These are phyloP conservation scores for Argentina silus DNA, from an alignment of 2,797 vertebrate genomes.

Conservation along the genomic window DNA sequence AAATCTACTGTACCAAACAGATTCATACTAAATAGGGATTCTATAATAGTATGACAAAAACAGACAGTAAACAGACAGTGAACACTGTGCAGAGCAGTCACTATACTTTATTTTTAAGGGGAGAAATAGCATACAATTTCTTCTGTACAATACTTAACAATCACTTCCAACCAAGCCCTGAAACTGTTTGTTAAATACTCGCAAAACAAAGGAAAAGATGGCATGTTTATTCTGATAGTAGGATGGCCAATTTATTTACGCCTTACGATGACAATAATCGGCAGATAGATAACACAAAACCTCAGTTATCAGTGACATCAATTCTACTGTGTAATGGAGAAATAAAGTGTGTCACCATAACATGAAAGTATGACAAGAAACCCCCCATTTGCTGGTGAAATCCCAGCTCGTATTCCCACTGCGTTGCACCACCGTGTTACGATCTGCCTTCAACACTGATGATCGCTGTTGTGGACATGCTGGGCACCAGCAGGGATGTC, in stretches of 20 bases:
- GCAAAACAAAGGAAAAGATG: slow-evolving; percentile 73
- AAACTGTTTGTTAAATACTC: slow-evolving; percentile 76
- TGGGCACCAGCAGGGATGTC: slow-evolving; percentile 56
- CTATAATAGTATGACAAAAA: too few relatives aligned
- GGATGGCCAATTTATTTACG: slow-evolving; percentile 45
- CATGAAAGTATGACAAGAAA: slow-evolving; percentile 48
- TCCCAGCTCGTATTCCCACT: slow-evolving; percentile 45
- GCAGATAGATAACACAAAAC: slow-evolving; percentile 73
- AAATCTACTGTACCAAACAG: too few relatives aligned
- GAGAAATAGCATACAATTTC: slow-evolving; percentile 86
- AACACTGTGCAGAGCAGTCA: slow-evolving; percentile 75
- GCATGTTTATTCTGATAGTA: slow-evolving; percentile 82
- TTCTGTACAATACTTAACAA: slow-evolving; percentile 96
- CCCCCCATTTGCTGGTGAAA: slow-evolving; percentile 81
- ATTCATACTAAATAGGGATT: too few relatives aligned
- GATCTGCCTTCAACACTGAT: slow-evolving; percentile 19
- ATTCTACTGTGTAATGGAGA: slow-evolving; percentile 78
- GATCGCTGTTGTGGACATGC: slow-evolving; percentile 17
- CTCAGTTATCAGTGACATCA: slow-evolving; percentile 76
- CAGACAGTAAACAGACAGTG: slow-evolving; percentile 1
- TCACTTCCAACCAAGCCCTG: slow-evolving; percentile 82
- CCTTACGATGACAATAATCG: slow-evolving; percentile 70
- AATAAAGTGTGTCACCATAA: slow-evolving; percentile 77
- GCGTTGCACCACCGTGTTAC: slow-evolving; percentile 21
- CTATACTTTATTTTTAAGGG: slow-evolving; percentile 82